Conservation (phyloP, 2,888 invertebrate genomes). For the Drosophila gaucha region DNA sequence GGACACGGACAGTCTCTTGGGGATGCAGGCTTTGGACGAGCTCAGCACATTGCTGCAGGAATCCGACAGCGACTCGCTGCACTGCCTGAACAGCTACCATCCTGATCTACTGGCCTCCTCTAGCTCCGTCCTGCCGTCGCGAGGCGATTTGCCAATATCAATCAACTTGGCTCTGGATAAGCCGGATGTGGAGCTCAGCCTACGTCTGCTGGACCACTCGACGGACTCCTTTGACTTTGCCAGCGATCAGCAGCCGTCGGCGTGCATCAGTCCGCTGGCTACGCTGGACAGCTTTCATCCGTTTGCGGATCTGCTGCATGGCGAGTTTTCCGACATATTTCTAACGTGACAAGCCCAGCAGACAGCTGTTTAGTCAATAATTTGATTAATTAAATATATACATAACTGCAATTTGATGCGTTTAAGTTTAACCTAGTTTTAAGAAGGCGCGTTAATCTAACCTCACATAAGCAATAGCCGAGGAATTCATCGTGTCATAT, state of each 20-base stretch:
- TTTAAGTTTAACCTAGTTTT: slow-evolving; percentile 57
- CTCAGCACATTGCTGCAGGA: slow-evolving; percentile 85
- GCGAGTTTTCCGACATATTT: slow-evolving; percentile 83
- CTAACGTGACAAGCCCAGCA: slow-evolving; percentile 76
- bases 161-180: slow-evolving; percentile 69
- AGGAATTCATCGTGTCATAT: slow-evolving; percentile 78
- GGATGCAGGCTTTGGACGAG: slow-evolving; percentile 71
- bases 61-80: slow-evolving; percentile 87
- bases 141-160: slow-evolving; percentile 60
- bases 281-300: slow-evolving; percentile 82
- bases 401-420: slow-evolving; percentile 34
- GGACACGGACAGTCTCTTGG: slow-evolving; percentile 61
- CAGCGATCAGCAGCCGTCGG: slow-evolving; percentile 77
- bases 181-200: slow-evolving; percentile 80
- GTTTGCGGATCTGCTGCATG: slow-evolving; percentile 82
- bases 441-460: slow-evolving; percentile 49
- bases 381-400: slow-evolving; percentile 24
- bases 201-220: slow-evolving; percentile 82
- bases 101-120: slow-evolving; percentile 41
- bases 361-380: slow-evolving; percentile 31
- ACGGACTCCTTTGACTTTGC: slow-evolving; percentile 82
- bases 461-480: slow-evolving; percentile 61
- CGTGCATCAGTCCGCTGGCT: slow-evolving; percentile 82
- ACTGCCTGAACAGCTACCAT: slow-evolving; percentile 78
- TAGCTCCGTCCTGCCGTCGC: slow-evolving; percentile 45